These are phyloP conservation scores for Microtus oregoni DNA, from an alignment of 2,113 vertebrate genomes.

Conservation along the genomic window DNA sequence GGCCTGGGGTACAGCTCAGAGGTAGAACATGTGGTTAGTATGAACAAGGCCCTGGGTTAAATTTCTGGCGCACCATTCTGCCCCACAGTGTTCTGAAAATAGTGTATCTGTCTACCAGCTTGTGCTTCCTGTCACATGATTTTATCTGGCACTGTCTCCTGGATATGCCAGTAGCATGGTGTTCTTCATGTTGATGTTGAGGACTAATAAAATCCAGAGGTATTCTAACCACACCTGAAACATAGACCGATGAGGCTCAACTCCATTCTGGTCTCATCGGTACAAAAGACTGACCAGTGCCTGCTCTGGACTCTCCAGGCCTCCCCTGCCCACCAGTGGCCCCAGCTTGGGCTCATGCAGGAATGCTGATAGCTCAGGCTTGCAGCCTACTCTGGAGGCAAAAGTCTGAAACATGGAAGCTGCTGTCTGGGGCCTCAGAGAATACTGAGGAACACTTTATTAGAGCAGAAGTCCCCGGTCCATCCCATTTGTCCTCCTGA, in stretches of 20 bases:
- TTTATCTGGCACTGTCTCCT: background rate
- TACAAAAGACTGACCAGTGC: background rate
- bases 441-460: background rate
- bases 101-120: background rate
- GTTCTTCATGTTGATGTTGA: background rate
- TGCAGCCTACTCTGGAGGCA: too few species aligned
- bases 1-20: background rate
- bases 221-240: background rate
- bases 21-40: background rate
- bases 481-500: background rate
- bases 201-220: background rate
- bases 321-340: background rate
- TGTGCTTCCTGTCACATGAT: background rate
- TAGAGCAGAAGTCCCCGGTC: background rate
- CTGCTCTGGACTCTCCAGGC: background rate
- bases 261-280: background rate
- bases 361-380: rapidly evolving
- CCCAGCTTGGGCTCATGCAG: too few species aligned
- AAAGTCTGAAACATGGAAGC: rapidly evolving
- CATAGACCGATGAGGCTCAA: rapidly evolving
- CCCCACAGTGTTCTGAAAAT: background rate
- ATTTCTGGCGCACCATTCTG: too few species aligned
- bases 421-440: background rate
- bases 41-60: background rate
- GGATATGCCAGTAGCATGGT: background rate